Evolutionary conservation across 2,888 invertebrate genomes (phyloP).

Genomic region (Mythimna albipuncta): DNA sequence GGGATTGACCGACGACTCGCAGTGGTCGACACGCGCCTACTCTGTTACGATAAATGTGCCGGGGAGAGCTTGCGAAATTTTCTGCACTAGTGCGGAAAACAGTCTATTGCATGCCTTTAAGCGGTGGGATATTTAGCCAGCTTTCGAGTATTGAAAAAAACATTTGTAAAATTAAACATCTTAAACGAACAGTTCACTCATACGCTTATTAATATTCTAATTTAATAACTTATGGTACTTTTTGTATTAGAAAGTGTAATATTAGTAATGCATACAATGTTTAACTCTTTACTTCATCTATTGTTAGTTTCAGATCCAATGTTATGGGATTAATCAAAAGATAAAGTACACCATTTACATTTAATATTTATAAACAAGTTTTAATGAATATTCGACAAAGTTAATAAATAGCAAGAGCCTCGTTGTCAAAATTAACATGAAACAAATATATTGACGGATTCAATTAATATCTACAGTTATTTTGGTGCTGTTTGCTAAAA

Average conservation of each 20-base stretch:
- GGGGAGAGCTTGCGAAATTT: too few species aligned
- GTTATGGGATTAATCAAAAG: constrained; percentile 1
- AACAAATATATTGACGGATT: constrained; percentile 14
- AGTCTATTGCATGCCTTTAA: too few species aligned
- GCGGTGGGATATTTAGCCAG: too few species aligned
- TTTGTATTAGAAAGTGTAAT: not conserved
- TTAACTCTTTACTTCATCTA: not conserved
- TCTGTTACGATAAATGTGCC: too few species aligned
- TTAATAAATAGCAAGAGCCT: not conserved
- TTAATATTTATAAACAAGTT: constrained; percentile 24
- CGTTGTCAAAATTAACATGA: not conserved
- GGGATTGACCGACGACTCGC: too few species aligned
- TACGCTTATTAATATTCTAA: not conserved
- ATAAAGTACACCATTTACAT: constrained; percentile 31
- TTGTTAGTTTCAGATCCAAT: not conserved
- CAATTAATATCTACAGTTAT: not conserved
- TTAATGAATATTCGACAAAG: constrained; percentile 25
- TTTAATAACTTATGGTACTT: not conserved
- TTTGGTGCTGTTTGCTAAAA: not conserved
- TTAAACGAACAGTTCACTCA: not conserved
- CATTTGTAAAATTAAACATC: too few species aligned
- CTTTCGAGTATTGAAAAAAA: too few species aligned
- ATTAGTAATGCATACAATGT: not conserved
- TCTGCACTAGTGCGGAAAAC: too few species aligned
- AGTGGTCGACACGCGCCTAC: too few species aligned